phyloP scores from a whole-genome alignment of 2,888 invertebrate genomes.

The Rhagium mordax region DNA sequence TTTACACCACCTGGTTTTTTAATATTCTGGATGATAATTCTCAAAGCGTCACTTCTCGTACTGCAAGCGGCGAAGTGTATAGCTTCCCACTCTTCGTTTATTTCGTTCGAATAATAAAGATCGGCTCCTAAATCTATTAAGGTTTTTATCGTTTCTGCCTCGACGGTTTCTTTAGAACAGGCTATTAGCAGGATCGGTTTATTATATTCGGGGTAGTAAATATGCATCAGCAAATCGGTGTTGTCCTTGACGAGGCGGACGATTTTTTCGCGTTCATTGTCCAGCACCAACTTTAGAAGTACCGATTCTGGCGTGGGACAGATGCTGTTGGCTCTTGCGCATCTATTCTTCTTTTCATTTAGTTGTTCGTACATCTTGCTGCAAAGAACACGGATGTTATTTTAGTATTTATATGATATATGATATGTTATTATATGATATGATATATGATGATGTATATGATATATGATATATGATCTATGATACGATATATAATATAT shows the following conservation, averaged over 20 bases:
- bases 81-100: conserved; percentile 74
- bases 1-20: conserved; percentile 55
- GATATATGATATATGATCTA: too few species aligned
- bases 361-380: conserved; percentile 17
- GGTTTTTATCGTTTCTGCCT: conserved; percentile 73
- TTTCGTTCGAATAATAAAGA: conserved; percentile 72
- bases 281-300: conserved; percentile 72
- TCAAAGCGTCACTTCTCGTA: conserved; percentile 69
- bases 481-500: too few species aligned
- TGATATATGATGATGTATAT: too few species aligned
- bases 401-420: too few species aligned
- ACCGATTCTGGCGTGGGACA: conserved; percentile 62
- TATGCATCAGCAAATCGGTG: conserved; percentile 72
- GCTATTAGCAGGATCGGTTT: conserved; percentile 70
- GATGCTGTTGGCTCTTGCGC: conserved; percentile 60
- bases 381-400: neutral
- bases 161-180: conserved; percentile 74
- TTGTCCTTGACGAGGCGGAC: conserved; percentile 71
- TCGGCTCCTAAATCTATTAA: conserved; percentile 76
- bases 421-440: too few species aligned
- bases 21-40: conserved; percentile 69
- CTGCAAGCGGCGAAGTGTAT: conserved; percentile 78
- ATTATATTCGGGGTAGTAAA: conserved; percentile 73
- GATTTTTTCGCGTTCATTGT: conserved; percentile 72
- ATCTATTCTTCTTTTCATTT: conserved; percentile 32